Evolutionary conservation across 2,113 vertebrate genomes (phyloP).

Genomic region (Zosterops hypoxanthus): DNA sequence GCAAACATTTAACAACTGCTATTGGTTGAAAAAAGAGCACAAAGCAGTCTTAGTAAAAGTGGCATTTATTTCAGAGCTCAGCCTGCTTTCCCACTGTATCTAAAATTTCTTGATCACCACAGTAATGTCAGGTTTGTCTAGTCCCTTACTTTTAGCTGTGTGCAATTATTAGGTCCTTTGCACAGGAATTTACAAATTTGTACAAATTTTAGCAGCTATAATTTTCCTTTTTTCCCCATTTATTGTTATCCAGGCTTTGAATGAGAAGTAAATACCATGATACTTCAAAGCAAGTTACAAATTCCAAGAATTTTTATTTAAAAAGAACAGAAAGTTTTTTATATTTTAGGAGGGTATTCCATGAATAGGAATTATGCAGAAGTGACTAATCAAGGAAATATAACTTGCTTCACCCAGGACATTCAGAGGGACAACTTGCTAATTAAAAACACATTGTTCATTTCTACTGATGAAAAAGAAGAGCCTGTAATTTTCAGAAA

Average conservation of each 20-base stretch:
- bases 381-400: not conserved
- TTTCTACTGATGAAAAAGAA: not conserved
- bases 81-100: not conserved
- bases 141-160: not conserved
- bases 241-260: not conserved
- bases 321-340: not conserved
- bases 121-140: not conserved
- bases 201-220: not conserved
- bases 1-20: not conserved
- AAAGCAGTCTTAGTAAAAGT: not conserved
- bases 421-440: not conserved
- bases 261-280: not conserved
- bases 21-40: not conserved
- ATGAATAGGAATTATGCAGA: not conserved
- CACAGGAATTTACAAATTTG: not conserved
- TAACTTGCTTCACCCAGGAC: not conserved
- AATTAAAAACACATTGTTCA: not conserved
- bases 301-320: not conserved
- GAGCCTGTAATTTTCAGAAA: not conserved
- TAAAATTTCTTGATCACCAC: not conserved
- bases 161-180: not conserved
- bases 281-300: not conserved
- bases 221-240: not conserved
- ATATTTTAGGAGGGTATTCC: not conserved
- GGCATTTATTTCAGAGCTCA: not conserved